Conservation (phyloP, 2,113 vertebrate genomes). For the Seriola rivoliana region DNA sequence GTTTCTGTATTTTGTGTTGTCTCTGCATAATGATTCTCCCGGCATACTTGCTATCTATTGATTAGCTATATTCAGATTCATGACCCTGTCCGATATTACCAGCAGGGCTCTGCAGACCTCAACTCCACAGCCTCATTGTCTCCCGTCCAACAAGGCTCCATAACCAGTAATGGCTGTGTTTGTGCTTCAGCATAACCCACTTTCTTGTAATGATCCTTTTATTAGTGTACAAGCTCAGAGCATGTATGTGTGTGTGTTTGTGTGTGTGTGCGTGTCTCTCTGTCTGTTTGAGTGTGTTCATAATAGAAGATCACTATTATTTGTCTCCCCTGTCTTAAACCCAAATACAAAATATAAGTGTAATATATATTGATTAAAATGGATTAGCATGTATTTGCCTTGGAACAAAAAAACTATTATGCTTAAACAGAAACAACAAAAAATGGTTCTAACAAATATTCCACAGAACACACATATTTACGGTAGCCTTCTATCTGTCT, state of each 20-base stretch:
- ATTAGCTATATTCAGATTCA: constrained; percentile 61
- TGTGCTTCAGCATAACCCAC: constrained; percentile 63
- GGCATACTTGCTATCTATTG: constrained; percentile 60
- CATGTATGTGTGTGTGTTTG: constrained; percentile 1
- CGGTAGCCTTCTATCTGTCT: constrained; percentile 34
- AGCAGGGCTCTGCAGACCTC: constrained; percentile 26
- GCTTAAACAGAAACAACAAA: neutral
- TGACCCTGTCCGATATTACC: constrained; percentile 36
- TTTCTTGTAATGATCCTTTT: constrained; percentile 69
- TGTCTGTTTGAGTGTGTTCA: constrained; percentile 7
- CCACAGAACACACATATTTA: constrained; percentile 41
- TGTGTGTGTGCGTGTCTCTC: constrained; percentile 5
- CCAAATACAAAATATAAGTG: constrained; percentile 15
- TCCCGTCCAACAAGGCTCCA: constrained; percentile 31
- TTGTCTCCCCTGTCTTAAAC: constrained; percentile 22
- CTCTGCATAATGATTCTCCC: constrained; percentile 43
- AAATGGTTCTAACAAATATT: constrained; percentile 30
- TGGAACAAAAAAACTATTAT: constrained; percentile 20
- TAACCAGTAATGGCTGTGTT: constrained; percentile 66
- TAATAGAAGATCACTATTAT: constrained; percentile 34
- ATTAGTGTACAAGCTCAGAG: constrained; percentile 52
- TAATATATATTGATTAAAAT: constrained; percentile 36
- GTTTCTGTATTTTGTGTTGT: constrained; percentile 16
- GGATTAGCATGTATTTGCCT: constrained; percentile 32
- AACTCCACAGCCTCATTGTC: constrained; percentile 56